Percentiles rank a stretch among this genome's conserved stretches.
These are phyloP conservation scores for Saturnia japonica DNA, from an alignment of 2,888 invertebrate species.

Conservation along the genomic window DNA sequence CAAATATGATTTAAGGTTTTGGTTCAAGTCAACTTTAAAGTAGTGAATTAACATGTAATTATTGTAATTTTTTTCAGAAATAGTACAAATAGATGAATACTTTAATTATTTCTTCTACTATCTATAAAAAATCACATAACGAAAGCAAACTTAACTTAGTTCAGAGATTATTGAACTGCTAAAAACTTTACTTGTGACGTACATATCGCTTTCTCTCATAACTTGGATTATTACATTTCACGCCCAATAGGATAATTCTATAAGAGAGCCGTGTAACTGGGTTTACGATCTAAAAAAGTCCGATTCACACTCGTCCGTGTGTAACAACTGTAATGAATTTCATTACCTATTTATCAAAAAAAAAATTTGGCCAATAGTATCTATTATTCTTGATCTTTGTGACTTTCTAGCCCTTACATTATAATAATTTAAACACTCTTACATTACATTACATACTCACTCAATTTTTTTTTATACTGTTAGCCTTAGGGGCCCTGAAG, in stretches of 20 bases:
- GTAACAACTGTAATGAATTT: not conserved
- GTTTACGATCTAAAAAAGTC: constrained; percentile 42
- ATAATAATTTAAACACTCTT: too few relatives aligned
- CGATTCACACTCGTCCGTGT: constrained; percentile 16
- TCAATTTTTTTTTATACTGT: too few relatives aligned
- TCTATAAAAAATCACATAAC: not conserved
- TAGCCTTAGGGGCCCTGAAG: too few relatives aligned
- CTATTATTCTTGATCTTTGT: too few relatives aligned
- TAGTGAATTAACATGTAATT: too few relatives aligned
- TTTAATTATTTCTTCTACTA: not conserved
- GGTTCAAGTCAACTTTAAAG: too few relatives aligned
- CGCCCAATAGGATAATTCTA: constrained; percentile 46
- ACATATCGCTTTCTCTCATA: constrained; percentile 19
- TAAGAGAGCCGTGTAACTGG: constrained; percentile 46
- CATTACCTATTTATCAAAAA: not conserved
- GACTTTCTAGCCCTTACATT: too few relatives aligned
- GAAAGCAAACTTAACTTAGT: too few relatives aligned
- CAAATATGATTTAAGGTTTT: too few relatives aligned
- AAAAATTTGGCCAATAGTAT: not conserved
- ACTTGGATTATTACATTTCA: constrained; percentile 31
- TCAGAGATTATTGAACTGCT: too few relatives aligned
- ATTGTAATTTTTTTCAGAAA: too few relatives aligned
- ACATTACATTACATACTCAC: too few relatives aligned
- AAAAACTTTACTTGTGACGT: not conserved
- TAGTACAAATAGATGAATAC: not conserved